Conservation (phyloP, 2,797 vertebrate genomes). For the Myripristis murdjan region DNA sequence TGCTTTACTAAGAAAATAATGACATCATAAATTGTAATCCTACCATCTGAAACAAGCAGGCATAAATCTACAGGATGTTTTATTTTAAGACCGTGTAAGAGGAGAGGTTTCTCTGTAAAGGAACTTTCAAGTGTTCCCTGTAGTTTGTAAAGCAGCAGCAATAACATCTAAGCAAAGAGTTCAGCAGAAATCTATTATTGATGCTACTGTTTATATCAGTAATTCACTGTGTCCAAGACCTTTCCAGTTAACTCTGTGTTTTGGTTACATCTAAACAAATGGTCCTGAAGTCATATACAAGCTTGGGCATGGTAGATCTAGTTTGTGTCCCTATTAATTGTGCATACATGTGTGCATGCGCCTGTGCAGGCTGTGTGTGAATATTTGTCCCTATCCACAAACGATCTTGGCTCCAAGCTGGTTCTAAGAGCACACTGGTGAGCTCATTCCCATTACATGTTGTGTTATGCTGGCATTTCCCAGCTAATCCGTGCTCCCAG, state of each 20-base stretch:
- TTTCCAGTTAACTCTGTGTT: conserved; percentile 64
- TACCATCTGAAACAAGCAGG: neutral
- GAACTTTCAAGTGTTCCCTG: conserved; percentile 30
- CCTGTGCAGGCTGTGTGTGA: conserved; percentile 9
- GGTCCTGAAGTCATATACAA: conserved; percentile 23
- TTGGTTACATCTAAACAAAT: conserved; percentile 62
- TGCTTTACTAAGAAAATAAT: neutral
- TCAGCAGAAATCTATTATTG: conserved; percentile 33
- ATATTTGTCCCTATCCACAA: conserved; percentile 17
- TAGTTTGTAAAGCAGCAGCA: conserved; percentile 40
- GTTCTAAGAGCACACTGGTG: conserved; percentile 21
- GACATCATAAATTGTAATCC: neutral
- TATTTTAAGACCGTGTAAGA: conserved; percentile 1
- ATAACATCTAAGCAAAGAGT: conserved; percentile 16
- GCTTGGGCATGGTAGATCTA: conserved; percentile 8
- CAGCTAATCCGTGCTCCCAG: conserved; percentile 43
- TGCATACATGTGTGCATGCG: conserved; percentile 7
- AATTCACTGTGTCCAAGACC: conserved; percentile 16
- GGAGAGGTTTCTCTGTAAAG: conserved; percentile 17
- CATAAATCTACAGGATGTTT: neutral
- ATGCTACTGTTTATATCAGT: conserved; percentile 59
- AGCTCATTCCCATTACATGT: conserved; percentile 52
- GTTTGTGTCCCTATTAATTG: conserved; percentile 38
- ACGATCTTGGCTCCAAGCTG: conserved; percentile 9
- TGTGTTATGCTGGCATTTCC: conserved; percentile 38